Evolutionary conservation across 2,888 invertebrate genomes (phyloP), one percentile per base, ranked within the genome.

Genomic region (Tetragonisca angustula): DNA sequence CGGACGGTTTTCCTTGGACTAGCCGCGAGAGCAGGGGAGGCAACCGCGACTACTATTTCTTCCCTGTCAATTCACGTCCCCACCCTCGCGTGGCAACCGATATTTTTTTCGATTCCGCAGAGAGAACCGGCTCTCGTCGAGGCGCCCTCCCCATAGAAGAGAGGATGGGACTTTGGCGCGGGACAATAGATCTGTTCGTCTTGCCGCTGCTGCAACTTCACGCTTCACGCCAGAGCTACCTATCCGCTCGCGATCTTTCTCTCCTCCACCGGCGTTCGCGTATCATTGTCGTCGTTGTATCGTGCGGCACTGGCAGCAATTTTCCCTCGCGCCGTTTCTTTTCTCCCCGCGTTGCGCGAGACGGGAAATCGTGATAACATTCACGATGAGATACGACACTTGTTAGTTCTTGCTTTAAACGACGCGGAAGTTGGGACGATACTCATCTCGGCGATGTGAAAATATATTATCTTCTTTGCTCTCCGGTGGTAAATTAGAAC

Each of bases 41-140:
- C 71, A 85, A 82, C 86, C 64, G 65, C 76, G 76, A 61, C 62
- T 64, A 56, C 61, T 77, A 65, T 83, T 76, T 80, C 86, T 77
- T 79, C 77, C n/a, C 17, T 24, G 27, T 50, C 65, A 27, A 68
- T 76, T 61, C 69, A 11, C 43, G 52, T 24, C 76, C 71, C 72
- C 76, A 52, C 68, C 76, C 76, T 72, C 73, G 56, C 78, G 15
- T n/a, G n/a, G 43, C n/a, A 67, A 68, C 50, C 27, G 17, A 2
- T n/a, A 59, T 65, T 82, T 87, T 89, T 88, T 82, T 36, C 70
- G 65, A 49, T 78, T 50, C 4, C 62, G 70, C 43, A 78, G 76
- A 88, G 32, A 32, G 4, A 88, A 87, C 88, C 88, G 89, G 88
- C 89, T 88, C 79, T 43, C 50, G 50, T 13, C n/a, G n/a, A 6